These are phyloP conservation scores for Pygoscelis adeliae DNA, from an alignment of 2,113 vertebrate species.

Conservation along the genomic window DNA sequence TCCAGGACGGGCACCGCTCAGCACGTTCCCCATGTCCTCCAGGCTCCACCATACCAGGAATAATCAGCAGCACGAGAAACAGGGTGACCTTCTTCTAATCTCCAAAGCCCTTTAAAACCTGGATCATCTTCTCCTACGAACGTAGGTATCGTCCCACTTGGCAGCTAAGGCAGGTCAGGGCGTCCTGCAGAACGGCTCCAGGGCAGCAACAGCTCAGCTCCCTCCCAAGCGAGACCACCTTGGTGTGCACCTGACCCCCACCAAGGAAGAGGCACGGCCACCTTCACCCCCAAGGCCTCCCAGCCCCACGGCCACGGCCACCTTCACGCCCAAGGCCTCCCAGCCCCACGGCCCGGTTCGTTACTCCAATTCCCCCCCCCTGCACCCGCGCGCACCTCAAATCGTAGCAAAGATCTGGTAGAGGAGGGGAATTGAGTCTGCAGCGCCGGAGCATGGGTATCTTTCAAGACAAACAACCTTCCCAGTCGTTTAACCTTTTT, in stretches of 20 bases:
- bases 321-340: neutral
- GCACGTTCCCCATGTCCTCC: slow-evolving; percentile 20
- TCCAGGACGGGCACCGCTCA: fast-evolving
- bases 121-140: slow-evolving; percentile 44
- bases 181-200: fast-evolving
- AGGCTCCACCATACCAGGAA: neutral
- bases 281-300: neutral
- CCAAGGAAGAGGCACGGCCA: neutral
- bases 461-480: neutral
- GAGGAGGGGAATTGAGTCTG: fast-evolving
- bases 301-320: neutral
- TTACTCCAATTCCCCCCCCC: too few relatives aligned
- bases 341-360: fast-evolving
- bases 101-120: slow-evolving; percentile 51
- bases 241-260: neutral
- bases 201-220: neutral
- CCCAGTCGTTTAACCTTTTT: neutral
- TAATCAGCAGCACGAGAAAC: neutral
- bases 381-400: neutral
- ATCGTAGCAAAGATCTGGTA: neutral
- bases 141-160: neutral
- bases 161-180: neutral
- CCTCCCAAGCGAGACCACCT: neutral
- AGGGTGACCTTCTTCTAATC: slow-evolving; percentile 47
- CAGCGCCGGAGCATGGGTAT: fast-evolving